Evolutionary conservation across 2,113 vertebrate species (phyloP).

Genomic region (Perognathus longimembris): DNA sequence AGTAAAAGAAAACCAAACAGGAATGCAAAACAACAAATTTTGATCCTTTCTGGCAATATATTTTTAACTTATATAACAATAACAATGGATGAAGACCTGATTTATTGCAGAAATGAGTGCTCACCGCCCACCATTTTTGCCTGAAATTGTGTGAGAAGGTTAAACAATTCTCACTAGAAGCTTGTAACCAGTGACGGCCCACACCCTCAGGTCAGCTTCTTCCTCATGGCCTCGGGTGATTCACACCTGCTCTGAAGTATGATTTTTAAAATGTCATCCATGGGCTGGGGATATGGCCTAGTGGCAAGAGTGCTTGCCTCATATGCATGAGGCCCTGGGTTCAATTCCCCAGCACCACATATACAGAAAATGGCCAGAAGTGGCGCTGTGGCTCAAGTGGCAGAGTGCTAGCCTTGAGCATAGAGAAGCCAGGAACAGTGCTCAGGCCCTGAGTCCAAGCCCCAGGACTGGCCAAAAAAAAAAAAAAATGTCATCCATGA

Average conservation of each 20-base stretch:
- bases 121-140: not conserved
- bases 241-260: not conserved
- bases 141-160: not conserved
- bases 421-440: no score
- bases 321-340: no score
- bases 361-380: no score
- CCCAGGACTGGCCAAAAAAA: no score
- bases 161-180: not conserved
- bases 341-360: no score
- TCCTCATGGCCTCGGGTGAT: not conserved
- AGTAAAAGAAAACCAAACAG: not conserved
- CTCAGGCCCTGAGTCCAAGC: no score
- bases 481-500: not conserved
- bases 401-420: no score
- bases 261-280: not conserved
- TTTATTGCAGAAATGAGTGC: not conserved
- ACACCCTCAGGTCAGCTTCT: not conserved
- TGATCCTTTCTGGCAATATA: not conserved
- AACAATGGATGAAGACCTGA: not conserved
- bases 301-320: no score
- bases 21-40: not conserved
- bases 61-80: slow-evolving; percentile 7
- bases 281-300: no score
- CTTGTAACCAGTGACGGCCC: not conserved
- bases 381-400: no score